Conservation (phyloP, 2,113 vertebrate genomes). For the Pelobates fuscus region DNA sequence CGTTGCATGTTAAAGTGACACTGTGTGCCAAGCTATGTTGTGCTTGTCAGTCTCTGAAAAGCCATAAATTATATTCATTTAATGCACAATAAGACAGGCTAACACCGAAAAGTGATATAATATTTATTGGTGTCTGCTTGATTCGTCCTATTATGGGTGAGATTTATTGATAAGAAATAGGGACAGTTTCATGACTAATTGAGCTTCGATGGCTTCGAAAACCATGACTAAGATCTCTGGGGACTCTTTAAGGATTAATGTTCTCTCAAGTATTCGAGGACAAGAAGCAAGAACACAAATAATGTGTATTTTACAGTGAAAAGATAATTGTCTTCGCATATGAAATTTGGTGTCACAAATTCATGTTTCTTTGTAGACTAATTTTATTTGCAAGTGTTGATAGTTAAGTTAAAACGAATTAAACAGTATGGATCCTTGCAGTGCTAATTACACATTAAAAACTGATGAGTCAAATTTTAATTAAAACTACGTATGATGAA, state of each 20-base stretch:
- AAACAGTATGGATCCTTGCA: neutral
- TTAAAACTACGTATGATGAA: neutral
- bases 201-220: conserved; percentile 11
- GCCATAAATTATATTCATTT: neutral
- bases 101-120: neutral
- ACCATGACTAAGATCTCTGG: conserved; percentile 15
- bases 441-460: neutral
- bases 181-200: conserved; percentile 43
- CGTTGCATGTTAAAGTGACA: neutral
- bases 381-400: neutral
- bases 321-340: neutral
- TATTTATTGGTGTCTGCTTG: neutral
- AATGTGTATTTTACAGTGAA: neutral
- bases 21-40: too few relatives aligned
- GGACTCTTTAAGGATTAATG: conserved; percentile 35
- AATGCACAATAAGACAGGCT: neutral
- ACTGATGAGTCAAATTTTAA: neutral
- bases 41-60: neutral
- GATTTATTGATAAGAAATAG: conserved; percentile 32
- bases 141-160: neutral
- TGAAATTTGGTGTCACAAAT: neutral
- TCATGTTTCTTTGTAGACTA: neutral
- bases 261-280: neutral
- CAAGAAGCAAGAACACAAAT: neutral
- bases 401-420: neutral